Base-by-base conservation (phyloP, 2,888 invertebrate species). In the Deilephila elpenor region DNA sequence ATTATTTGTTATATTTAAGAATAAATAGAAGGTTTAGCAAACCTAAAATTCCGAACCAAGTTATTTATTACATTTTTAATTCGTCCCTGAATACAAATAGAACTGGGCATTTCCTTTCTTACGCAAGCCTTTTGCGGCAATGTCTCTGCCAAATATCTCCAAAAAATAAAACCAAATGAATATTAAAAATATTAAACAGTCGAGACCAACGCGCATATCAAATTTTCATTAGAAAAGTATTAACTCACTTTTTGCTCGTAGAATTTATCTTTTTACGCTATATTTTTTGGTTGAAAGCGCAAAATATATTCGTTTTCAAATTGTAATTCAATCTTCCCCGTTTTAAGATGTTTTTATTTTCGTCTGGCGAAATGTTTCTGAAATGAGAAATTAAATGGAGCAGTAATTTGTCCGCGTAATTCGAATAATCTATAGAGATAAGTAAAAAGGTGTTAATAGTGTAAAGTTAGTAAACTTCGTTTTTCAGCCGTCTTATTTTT, bases 191-290 rank as follows among this genome's bases (percentile, higher is more conserved):
- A 44, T 64, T 64, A 5, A 11, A 44, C 44, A 44, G 44, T 11
- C 44, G 44, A 44, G 37, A 19, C 37, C 44, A 7, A 44, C 34
- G n/a, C 37, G 1, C 11, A 64, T 20, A 64, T 64, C 11, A 44
- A 44, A 8, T 44, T 44, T 44, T 64, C 44, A 44, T 44, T 44
- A 44, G 4, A 14, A 64, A 64, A 64, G 64, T 62, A 62, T 34
- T 62, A 62, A 62, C n/a, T 71, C 73, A 70, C 59, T 76, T 70
- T 73, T 53, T 37, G 70, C 19, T 71, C 29, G 25, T 64, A 79
- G 8, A 14, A 64, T 44, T 34, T 64, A 37, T 64, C 64, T 64
- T 64, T 64, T 44, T 11, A 44, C 44, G 44, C 20, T 44, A 44
- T 37, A 44, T 44, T 37, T 44, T 37, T 44, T 14, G 20, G 37